phyloP scores from a whole-genome alignment of 1,140 invertebrate genomes.

The Parasteatoda tepidariorum region DNA sequence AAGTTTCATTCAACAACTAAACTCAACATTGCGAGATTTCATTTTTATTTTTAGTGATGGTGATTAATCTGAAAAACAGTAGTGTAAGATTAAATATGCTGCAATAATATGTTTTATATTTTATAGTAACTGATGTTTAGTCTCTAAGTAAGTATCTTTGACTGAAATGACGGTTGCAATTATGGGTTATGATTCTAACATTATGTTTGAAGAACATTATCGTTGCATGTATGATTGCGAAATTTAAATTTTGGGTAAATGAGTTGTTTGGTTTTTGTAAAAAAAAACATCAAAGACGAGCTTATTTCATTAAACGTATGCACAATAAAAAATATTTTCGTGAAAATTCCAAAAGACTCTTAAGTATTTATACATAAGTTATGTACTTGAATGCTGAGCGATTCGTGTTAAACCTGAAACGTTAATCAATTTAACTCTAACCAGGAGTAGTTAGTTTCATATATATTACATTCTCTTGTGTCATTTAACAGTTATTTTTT shows the following conservation, averaged over 20 bases:
- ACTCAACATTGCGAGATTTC: neutral
- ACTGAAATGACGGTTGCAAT: neutral
- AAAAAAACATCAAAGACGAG: no score
- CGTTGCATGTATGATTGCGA: conserved; percentile 17
- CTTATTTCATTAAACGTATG: no score
- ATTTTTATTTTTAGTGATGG: conserved; percentile 43
- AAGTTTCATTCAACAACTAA: conserved; percentile 28
- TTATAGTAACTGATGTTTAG: conserved; percentile 30
- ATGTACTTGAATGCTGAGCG: no score
- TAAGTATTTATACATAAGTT: no score
- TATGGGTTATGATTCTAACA: neutral
- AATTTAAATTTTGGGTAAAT: conserved; percentile 9
- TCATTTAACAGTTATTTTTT: no score
- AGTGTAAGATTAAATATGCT: conserved; percentile 13
- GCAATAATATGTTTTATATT: conserved; percentile 35
- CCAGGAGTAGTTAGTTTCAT: no score
- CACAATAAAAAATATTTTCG: no score
- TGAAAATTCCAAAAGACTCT: no score
- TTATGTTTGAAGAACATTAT: neutral
- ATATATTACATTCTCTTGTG: no score
- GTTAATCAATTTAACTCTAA: no score
- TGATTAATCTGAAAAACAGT: conserved; percentile 57
- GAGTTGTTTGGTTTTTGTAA: no score
- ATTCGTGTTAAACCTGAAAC: no score
- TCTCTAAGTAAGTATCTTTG: conserved; percentile 13